Evolutionary conservation across 2,888 invertebrate species (phyloP), one percentile per base, ranked within the genome.

Genomic region (Ischnura elegans): DNA sequence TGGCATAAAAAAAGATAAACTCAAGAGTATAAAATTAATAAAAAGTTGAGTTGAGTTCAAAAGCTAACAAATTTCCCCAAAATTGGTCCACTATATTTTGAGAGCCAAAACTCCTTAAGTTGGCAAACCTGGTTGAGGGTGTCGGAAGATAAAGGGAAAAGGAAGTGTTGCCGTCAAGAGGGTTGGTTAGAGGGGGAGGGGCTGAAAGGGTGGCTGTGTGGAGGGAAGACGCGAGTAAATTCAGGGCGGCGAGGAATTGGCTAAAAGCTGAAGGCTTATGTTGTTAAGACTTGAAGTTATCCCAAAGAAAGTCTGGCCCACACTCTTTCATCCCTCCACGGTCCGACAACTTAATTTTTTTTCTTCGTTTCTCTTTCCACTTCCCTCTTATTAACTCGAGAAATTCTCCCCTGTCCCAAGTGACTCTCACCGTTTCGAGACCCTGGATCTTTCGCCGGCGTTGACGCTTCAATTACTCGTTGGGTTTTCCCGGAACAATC

Each of bases 281-380:
- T 76, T 76, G 66, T 76, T 76, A 76, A 76, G 66, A 76, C 66
- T 76, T 76, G 66, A 76, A 76, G 66, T 76, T 76, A 76, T 76
- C 29, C 66, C 66, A 6, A 10, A 51, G 66, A 29, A 76, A 76
- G 29, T 76, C 66, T 8, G 66, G 6, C 66, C 66, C 10, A 36
- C 36, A 76, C 10, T 76, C n/a, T 76, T 76, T 61, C 36, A 29
- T 29, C 66, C n/a, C 66, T 36, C 66, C 25, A 6, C 25, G 66
- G 29, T 36, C 66, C 66, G 10, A 29, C 66, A 29, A 10, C 2
- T 29, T 76, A 29, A 16, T 36, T 36, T 76, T 36, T 76, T 36
- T 76, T 36, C 19, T 76, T 36, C 8, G 8, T 76, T 61, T 61
- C 8, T 76, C 66, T 8, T 76, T 29, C 36, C 61, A 6, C 10